phyloP scores from a whole-genome alignment of 2,888 invertebrate species.

The Callyntrura sp. region DNA sequence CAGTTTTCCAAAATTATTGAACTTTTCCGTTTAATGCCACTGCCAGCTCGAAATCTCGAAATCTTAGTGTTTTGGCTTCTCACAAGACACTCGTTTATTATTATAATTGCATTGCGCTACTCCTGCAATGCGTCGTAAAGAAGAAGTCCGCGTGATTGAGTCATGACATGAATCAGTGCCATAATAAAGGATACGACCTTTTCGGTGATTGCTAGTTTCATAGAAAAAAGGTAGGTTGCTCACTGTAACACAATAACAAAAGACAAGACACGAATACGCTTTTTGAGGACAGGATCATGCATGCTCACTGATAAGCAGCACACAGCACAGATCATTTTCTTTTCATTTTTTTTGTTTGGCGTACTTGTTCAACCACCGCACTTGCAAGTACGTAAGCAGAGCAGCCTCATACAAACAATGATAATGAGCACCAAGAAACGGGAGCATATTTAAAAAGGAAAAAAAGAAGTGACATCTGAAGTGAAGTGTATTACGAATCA shows the following conservation, averaged over 20 bases:
- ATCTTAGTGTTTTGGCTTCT: neutral
- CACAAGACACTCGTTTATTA: neutral
- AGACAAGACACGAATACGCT: conserved; percentile 33
- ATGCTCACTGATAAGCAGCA: neutral
- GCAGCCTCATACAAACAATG: neutral
- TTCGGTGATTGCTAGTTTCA: conserved; percentile 19
- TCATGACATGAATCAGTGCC: neutral
- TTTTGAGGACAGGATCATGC: conserved; percentile 1
- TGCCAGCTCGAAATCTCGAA: neutral
- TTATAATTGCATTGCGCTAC: neutral
- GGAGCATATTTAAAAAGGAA: neutral
- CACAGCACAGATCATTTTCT: neutral
- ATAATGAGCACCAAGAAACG: conserved; percentile 8
- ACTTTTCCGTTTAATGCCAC: neutral
- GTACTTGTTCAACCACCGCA: conserved; percentile 14
- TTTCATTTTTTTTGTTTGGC: neutral
- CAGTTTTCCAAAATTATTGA: conserved; percentile 39
- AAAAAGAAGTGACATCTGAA: neutral
- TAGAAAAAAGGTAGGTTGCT: conserved; percentile 17
- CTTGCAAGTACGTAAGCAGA: neutral
- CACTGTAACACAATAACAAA: conserved; percentile 49
- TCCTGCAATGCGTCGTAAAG: conserved; percentile 46
- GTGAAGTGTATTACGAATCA: conserved; percentile 33
- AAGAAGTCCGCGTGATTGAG: conserved; percentile 54
- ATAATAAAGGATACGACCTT: neutral